Base-by-base conservation (phyloP, 2,888 invertebrate species). In the Amiota mariae region DNA sequence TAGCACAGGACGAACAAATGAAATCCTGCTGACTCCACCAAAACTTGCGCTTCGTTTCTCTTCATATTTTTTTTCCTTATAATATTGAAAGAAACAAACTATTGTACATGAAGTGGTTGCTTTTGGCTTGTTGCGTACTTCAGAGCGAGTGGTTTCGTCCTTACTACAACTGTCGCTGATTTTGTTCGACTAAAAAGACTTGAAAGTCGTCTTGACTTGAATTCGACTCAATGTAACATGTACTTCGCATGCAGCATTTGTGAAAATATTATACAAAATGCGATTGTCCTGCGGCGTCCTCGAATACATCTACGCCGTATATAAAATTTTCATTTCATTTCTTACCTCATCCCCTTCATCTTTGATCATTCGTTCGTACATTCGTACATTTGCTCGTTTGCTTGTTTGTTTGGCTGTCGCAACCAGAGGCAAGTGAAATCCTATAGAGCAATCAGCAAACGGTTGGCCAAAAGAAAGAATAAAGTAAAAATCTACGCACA, bases 361-460 rank as follows among this genome's bases (percentile, higher is more conserved):
- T 51, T 51, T n/a, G 18, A 59, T 20, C 15, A 59, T 20, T n/a
- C 59, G 59, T n/a, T 59, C 59, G 59, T 59, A 36, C 36, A 36
- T 36, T 36, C 36, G 36, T 20, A 36, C 36, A 36, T 36, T 36
- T 6, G 36, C 36, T 18, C 18, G 66, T 54, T 12, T n/a, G 36
- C 24, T 63, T 63, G 63, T 63, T 68, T 54, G 67, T 54, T 54
- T 20, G 48, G 6, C 67, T 68, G 66, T 66, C 66, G 66, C 48
- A 66, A 48, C 66, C 66, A 66, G 66, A 47, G 66, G 66, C 66
- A 68, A 20, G 67, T 54, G 36, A 51, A 68, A 54, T 68, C 67
- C 51, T 68, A 54, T 68, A 68, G 67, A 54, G 67, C 67, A 51
- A 68, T 68, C 67, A 68, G 67, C 67, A 68, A 36, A 54, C 67